Conservation (phyloP, 2,113 vertebrate genomes). For the Speoplatyrhinus poulsoni region DNA sequence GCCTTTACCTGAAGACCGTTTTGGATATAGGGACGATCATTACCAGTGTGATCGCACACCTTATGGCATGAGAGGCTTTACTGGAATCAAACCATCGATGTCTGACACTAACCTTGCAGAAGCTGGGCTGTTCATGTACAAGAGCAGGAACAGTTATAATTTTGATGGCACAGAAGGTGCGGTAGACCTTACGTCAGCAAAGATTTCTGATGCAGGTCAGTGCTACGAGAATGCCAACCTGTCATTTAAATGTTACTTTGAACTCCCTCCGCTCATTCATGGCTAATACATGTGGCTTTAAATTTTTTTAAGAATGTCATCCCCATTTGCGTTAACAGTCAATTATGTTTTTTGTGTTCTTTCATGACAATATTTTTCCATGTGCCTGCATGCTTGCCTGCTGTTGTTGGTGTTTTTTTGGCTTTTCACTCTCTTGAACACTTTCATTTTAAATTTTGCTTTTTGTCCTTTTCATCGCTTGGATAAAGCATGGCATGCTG, state of each 20-base stretch:
- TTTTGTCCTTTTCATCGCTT: constrained; percentile 72
- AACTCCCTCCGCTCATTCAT: constrained; percentile 81
- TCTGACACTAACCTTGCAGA: constrained; percentile 97
- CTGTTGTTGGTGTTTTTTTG: constrained; percentile 65
- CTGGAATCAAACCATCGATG: constrained; percentile 96
- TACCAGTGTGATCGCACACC: constrained; percentile 89
- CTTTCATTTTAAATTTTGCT: constrained; percentile 36
- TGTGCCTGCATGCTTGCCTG: constrained; percentile 87
- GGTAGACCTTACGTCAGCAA: constrained; percentile 97
- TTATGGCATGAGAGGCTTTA: constrained; percentile 84
- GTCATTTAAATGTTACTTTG: constrained; percentile 85
- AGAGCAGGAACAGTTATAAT: constrained; percentile 96
- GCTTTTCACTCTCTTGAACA: no score
- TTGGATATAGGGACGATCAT: constrained; percentile 96
- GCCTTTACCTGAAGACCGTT: constrained; percentile 93
- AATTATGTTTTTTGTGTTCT: constrained; percentile 47
- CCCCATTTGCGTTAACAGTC: constrained; percentile 60
- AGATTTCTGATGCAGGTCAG: constrained; percentile 93
- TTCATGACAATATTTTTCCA: constrained; percentile 74
- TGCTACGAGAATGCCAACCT: constrained; percentile 87
- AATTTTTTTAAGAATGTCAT: constrained; percentile 42
- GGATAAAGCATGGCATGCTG: constrained; percentile 78
- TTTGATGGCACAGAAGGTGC: constrained; percentile 90
- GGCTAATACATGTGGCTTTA: constrained; percentile 56
- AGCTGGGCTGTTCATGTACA: constrained; percentile 93